phyloP scores from a whole-genome alignment of 2,113 vertebrate genomes.

The Malurus elegans region DNA sequence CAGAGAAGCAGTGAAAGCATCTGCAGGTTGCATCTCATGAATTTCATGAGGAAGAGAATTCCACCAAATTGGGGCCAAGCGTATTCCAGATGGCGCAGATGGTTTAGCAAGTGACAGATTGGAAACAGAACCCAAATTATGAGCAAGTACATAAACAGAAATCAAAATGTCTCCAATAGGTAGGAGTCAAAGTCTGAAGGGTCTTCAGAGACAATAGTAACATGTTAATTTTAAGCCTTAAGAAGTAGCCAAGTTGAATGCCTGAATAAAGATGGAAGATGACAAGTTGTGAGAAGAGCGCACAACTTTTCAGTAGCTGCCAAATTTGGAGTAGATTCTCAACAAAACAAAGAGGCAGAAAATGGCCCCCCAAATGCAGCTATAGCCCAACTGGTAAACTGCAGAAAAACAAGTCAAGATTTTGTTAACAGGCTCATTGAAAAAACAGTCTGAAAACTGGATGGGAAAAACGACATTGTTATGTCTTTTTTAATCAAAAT shows the following conservation, averaged over 20 bases:
- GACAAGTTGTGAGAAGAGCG: conserved; percentile 2
- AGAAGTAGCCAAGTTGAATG: conserved; percentile 28
- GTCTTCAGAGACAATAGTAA: conserved; percentile 49
- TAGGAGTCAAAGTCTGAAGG: conserved; percentile 47
- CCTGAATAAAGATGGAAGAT: not conserved
- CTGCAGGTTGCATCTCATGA: conserved; percentile 33
- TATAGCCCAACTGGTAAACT: not conserved
- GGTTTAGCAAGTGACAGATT: conserved; percentile 67
- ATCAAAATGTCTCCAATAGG: conserved; percentile 58
- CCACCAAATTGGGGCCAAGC: conserved; percentile 54
- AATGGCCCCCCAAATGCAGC: not conserved
- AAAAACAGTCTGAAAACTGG: not conserved
- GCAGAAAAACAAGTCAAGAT: not conserved
- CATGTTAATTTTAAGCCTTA: conserved; percentile 39
- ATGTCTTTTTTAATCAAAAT: not conserved
- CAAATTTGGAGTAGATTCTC: not conserved
- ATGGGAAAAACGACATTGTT: not conserved
- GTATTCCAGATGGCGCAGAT: conserved; percentile 65
- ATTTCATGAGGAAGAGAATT: conserved; percentile 59
- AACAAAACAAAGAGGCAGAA: conserved; percentile 5
- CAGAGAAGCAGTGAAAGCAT: conserved; percentile 36
- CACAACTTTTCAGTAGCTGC: not conserved
- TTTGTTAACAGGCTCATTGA: not conserved
- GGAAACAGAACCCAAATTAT: conserved; percentile 70
- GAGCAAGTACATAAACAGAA: conserved; percentile 64